phyloP scores from a whole-genome alignment of 2,113 vertebrate species.

The Tragelaphus scriptus region DNA sequence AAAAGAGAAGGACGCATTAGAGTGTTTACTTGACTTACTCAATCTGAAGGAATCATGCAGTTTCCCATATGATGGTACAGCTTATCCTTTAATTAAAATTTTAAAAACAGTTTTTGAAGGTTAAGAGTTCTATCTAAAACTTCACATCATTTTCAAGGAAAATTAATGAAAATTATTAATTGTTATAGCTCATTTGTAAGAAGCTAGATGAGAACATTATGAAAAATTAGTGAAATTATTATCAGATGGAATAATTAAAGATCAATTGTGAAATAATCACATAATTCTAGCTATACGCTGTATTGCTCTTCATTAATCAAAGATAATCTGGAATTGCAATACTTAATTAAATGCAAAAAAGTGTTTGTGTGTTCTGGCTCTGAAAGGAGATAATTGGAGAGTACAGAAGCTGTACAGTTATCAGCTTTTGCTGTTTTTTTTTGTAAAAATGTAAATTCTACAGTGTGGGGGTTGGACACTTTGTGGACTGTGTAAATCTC shows the following conservation, averaged over 20 bases:
- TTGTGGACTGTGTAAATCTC: background rate
- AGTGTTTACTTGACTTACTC: slow-evolving; percentile 1
- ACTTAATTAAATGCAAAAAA: slow-evolving; percentile 76
- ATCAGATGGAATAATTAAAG: slow-evolving; percentile 76
- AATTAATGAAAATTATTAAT: slow-evolving; percentile 76
- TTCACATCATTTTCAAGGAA: slow-evolving; percentile 66
- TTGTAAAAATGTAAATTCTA: slow-evolving; percentile 17
- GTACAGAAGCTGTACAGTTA: slow-evolving; percentile 51
- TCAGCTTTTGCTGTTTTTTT: slow-evolving; percentile 57
- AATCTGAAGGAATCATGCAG: background rate
- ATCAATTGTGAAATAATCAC: slow-evolving; percentile 77
- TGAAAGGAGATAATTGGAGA: slow-evolving; percentile 71
- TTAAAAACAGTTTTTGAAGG: slow-evolving; percentile 63
- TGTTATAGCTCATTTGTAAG: slow-evolving; percentile 70
- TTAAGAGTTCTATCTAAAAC: slow-evolving; percentile 69
- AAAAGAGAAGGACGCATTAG: background rate
- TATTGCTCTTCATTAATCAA: slow-evolving; percentile 76
- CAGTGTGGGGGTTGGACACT: background rate
- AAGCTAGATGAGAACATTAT: slow-evolving; percentile 69
- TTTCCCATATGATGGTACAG: background rate
- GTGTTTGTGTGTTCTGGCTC: slow-evolving; percentile 72
- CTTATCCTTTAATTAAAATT: slow-evolving; percentile 61
- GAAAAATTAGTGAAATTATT: slow-evolving; percentile 76
- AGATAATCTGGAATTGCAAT: slow-evolving; percentile 74
- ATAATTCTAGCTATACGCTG: slow-evolving; percentile 72